Percentiles rank a stretch among this genome's conserved stretches.
These are phyloP conservation scores for Tetramorium bicarinatum DNA, from an alignment of 2,888 invertebrate genomes.

Conservation along the genomic window DNA sequence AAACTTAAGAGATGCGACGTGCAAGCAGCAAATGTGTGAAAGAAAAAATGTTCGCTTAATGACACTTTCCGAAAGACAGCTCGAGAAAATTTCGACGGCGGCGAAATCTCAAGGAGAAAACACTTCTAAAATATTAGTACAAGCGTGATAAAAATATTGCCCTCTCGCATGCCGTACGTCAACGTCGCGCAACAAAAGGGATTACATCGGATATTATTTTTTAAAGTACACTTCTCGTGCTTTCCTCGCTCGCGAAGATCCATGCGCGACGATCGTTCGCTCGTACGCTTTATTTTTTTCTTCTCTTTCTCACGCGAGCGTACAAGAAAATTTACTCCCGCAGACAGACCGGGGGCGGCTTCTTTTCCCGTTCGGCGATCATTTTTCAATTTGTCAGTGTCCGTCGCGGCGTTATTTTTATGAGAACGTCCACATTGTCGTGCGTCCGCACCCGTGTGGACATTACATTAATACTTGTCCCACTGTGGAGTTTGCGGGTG, in stretches of 20 bases:
- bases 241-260: background rate
- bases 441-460: conserved; percentile 25
- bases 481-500: conserved; percentile 43
- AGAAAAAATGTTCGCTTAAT: conserved; percentile 2
- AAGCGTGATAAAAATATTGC: conserved; percentile 26
- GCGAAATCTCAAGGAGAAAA: conserved; percentile 1
- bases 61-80: background rate
- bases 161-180: conserved; percentile 1
- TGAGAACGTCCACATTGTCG: conserved; percentile 40
- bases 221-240: background rate
- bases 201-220: conserved; percentile 36
- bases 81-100: background rate
- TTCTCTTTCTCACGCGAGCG: background rate
- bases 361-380: conserved; percentile 46
- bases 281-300: background rate
- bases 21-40: background rate
- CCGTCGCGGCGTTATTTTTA: conserved; percentile 68
- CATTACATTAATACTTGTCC: conserved; percentile 61
- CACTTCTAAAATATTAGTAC: conserved; percentile 25
- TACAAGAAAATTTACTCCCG: conserved; percentile 39
- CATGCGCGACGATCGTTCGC: background rate
- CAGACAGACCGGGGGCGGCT: background rate
- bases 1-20: background rate
- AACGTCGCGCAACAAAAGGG: conserved; percentile 15
- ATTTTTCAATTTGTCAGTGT: conserved; percentile 73